Base-by-base conservation (phyloP, 2,113 vertebrate genomes). In the Microtus richardsoni region DNA sequence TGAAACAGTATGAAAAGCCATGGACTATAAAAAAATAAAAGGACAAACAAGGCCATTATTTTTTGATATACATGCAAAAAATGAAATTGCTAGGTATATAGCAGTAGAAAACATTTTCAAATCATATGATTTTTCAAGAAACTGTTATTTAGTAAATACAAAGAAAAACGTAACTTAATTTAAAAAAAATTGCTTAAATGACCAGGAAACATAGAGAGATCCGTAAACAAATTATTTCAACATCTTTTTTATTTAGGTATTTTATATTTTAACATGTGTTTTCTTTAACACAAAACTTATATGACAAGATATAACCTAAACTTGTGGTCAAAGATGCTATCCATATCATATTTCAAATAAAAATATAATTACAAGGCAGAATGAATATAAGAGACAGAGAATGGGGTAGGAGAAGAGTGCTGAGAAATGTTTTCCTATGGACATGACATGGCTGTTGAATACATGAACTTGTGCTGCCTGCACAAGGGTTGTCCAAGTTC, bases 21-120 rank as follows among this genome's bases (percentile, higher is more conserved):
- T 91, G 21, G 9, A 22, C 54, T 84, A 82, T 80, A 68, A 33
- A 85, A 85, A 91, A 80, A 52, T 13, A 75, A 24, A 84, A 70
- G 73, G 12, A 28, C 7, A 92, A 93, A 91, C 54, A 73, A 87
- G 10, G 49, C 12, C 44, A 7, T 71, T 97, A 66, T 91, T 96
- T 54, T 96, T 73, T 85, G 21, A 93, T 52, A 88, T 28, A 74
- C 33, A 33, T 74, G 36, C 79, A 91, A 74, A 95, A 66, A 93
- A 93, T 84, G 19, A 88, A 94, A 74, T 91, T 86, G 10, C 44
- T 24, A 89, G 33, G 30, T 26, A 91, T 28, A 49, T 21, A 88
- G 71, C 79, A 47, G 36, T 19, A 54, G 30, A 88, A 94, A 78
- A 85, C 91, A n/a, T 73, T 93, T 91, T 4, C 6, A 79, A 88